Evolutionary conservation across 2,888 invertebrate genomes (phyloP).

Genomic region (Noctua janthe): DNA sequence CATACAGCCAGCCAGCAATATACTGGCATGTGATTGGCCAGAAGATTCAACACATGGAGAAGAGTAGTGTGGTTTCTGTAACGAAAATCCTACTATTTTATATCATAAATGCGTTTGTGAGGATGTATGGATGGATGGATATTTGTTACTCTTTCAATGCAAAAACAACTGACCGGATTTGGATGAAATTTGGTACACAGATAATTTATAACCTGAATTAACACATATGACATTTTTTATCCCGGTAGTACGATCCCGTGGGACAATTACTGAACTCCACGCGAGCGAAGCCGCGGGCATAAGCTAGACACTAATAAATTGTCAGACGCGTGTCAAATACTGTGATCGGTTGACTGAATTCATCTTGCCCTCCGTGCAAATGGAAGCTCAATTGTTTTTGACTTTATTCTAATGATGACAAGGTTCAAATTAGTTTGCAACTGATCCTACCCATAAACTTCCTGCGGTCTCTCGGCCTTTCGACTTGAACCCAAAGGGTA

Average conservation of each 20-base stretch:
- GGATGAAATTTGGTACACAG: too few species aligned
- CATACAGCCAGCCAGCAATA: background rate
- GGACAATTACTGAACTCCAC: too few species aligned
- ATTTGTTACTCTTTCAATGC: too few species aligned
- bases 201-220: too few species aligned
- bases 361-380: background rate
- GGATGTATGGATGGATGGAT: too few species aligned
- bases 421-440: background rate
- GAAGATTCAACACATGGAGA: background rate
- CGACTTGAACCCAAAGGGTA: accelerated
- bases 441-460: background rate
- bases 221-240: too few species aligned
- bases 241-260: too few species aligned
- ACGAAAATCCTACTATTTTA: background rate
- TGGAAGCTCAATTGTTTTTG: background rate
- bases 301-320: background rate
- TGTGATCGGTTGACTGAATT: background rate
- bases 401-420: background rate
- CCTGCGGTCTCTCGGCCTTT: background rate
- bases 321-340: background rate
- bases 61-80: background rate
- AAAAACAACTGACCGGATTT: too few species aligned
- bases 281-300: too few species aligned
- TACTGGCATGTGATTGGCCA: background rate
- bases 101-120: too few species aligned